These are phyloP conservation scores for Phaonia tiefii DNA, from an alignment of 2,888 invertebrate genomes.

Conservation along the genomic window DNA sequence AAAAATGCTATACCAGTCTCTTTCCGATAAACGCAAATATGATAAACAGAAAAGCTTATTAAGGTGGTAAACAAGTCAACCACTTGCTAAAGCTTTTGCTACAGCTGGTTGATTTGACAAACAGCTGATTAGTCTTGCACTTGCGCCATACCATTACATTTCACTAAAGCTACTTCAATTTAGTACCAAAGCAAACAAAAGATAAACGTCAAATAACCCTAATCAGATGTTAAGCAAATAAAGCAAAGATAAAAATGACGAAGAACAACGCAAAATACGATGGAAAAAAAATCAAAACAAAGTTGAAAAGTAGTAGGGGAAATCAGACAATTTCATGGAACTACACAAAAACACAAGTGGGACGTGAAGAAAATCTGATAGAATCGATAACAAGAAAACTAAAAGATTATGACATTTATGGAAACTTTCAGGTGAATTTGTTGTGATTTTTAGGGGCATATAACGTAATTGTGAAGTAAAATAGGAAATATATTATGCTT, in stretches of 20 bases:
- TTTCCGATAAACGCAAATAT: no score
- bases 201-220: constrained; percentile 1
- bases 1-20: no score
- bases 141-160: background rate
- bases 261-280: background rate
- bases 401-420: background rate
- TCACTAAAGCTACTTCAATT: constrained; percentile 8
- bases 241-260: background rate
- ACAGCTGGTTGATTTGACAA: constrained; percentile 18
- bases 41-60: no score
- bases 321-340: no score
- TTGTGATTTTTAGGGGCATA: no score
- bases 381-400: constrained; percentile 48
- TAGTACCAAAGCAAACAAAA: constrained; percentile 1
- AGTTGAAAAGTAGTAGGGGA: no score
- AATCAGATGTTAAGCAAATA: background rate
- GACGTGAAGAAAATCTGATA: constrained; percentile 9
- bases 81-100: constrained; percentile 7
- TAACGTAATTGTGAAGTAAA: no score
- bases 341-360: constrained; percentile 1
- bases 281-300: background rate
- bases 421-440: no score
- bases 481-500: constrained; percentile 65
- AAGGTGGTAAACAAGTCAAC: background rate
- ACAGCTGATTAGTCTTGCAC: constrained; percentile 21